Evolutionary conservation across 1,140 invertebrate genomes (phyloP).

Genomic region (Laupala kohalensis): DNA sequence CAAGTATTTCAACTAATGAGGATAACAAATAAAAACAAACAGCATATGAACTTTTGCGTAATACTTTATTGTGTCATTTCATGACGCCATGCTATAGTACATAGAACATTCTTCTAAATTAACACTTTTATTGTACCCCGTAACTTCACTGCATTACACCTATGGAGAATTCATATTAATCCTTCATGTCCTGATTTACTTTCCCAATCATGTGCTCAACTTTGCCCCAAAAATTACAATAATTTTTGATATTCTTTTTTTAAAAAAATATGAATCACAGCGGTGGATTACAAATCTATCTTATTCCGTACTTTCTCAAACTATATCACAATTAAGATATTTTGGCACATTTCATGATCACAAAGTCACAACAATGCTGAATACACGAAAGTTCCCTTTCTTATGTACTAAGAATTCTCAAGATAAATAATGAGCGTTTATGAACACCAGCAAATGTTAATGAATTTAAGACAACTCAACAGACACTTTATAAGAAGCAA

Average conservation of each 20-base stretch:
- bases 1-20: background rate
- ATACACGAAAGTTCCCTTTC: background rate
- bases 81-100: background rate
- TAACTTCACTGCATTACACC: background rate
- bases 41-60: background rate
- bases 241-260: too few relatives aligned
- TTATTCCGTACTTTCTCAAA: background rate
- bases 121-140: background rate
- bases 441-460: background rate
- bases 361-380: background rate
- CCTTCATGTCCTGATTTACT: background rate
- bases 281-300: background rate
- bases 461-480: background rate
- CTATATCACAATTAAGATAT: background rate
- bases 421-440: background rate
- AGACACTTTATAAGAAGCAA: background rate
- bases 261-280: background rate
- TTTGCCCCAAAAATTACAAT: too few relatives aligned
- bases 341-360: background rate
- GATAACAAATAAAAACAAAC: conserved; percentile 1
- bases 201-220: background rate
- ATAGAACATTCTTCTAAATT: background rate
- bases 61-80: background rate
- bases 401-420: background rate
- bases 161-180: background rate